phyloP scores from a whole-genome alignment of 1,140 invertebrate genomes.

The Drosophila gunungcola region DNA sequence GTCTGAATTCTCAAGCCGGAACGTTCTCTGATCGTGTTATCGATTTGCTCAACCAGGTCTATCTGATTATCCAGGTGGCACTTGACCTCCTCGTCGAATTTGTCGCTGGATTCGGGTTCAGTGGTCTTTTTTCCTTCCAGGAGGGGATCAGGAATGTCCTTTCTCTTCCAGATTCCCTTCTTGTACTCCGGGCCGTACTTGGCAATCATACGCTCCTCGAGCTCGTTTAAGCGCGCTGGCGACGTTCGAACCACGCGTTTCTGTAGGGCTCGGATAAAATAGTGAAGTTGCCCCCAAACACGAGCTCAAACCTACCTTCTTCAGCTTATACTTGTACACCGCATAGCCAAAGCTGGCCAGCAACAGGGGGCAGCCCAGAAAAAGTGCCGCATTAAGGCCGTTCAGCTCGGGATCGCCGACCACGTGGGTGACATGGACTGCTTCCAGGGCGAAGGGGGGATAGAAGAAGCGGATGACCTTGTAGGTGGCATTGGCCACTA shows the following conservation, averaged over 20 bases:
- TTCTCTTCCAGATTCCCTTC: conserved; percentile 9
- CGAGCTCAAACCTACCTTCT: neutral
- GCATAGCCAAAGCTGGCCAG: neutral
- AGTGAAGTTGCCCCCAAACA: neutral
- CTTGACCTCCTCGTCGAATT: neutral
- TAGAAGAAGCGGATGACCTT: conserved; percentile 35
- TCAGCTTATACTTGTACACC: neutral
- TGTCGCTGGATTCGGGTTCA: neutral
- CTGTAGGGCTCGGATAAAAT: neutral
- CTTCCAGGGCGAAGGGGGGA: conserved; percentile 16
- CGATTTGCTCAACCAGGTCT: neutral
- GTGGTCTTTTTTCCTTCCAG: neutral
- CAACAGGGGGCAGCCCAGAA: neutral
- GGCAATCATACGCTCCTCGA: neutral
- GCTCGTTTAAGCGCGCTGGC: neutral
- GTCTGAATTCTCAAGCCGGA: too few relatives aligned
- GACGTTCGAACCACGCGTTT: too few relatives aligned
- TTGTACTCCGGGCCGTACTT: conserved; percentile 25
- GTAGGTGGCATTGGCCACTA: conserved; percentile 21
- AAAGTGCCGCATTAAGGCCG: neutral
- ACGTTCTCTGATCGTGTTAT: neutral
- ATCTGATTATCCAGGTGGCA: neutral
- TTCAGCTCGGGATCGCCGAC: conserved; percentile 16
- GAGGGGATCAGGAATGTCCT: conserved; percentile 5
- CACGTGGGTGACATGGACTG: conserved; percentile 5